Base-by-base conservation (phyloP, 2,113 vertebrate species). In the Entelurus aequoreus region DNA sequence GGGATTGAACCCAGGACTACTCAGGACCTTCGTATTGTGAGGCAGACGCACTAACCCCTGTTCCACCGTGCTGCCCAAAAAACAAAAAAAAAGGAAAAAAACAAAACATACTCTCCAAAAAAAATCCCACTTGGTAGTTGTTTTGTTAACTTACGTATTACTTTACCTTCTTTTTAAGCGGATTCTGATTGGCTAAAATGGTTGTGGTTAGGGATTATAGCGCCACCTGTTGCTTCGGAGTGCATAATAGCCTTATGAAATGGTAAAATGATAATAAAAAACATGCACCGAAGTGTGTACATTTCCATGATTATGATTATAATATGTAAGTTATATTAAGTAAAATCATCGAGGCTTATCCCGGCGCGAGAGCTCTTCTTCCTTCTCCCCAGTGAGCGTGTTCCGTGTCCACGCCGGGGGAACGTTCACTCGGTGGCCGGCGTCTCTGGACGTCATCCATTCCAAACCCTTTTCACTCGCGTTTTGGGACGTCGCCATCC, bases 371-470 rank as follows among this genome's bases (percentile, higher is more conserved):
- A 67, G 76, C 42, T 46, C 42, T 77, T 83, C 78, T 81, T 85
- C 81, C 65, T 52, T 76, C 21, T 81, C 78, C 71, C 75, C 69
- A 47, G 67, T 72, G 76, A 68, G 54, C 63, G 72, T 48, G 65
- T 84, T 85, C 87, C 85, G 81, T 87, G 85, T 74, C 84, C 79
- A 71, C n/a, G 38, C 19, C 44, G 13, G 19, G 80, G 83, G 82
- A 80, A 72, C 76, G 38, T 79, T 85, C 62, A 69, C 54, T 69
- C 75, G 66, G 54, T 63, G 61, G 59, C 72, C 48, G 57, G 11
- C 61, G 58, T 68, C 63, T 16, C 40, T 38, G 47, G 6, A n/a
- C n/a, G 28, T 12, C 8, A 21, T 44, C 37, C 15, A 6, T 15
- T 38, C 38, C 44, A 19, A 60, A 76, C 64, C 70, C 60, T 40